These are phyloP conservation scores for Capitulum mitella DNA, from an alignment of 2,888 invertebrate species.

Conservation along the genomic window DNA sequence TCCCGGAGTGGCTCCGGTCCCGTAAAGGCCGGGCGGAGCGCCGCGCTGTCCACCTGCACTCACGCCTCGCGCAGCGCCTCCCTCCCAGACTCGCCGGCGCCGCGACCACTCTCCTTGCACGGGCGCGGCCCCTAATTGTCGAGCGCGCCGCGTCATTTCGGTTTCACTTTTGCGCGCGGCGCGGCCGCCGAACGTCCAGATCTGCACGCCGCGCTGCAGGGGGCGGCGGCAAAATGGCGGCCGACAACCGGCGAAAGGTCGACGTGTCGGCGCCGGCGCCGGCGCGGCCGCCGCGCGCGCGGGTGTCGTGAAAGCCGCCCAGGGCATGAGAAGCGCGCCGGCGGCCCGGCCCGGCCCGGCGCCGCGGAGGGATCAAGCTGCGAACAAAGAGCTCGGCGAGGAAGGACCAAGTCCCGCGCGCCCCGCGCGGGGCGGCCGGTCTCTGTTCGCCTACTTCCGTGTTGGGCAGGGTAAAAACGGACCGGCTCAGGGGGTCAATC, in stretches of 20 bases:
- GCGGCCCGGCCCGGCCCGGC: too few species aligned
- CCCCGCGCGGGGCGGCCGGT: too few species aligned
- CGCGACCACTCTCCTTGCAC: slow-evolving; percentile 16
- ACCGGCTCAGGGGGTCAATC: too few species aligned
- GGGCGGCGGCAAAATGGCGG: not conserved
- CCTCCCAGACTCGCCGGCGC: not conserved
- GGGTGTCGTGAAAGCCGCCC: not conserved
- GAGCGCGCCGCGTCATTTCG: slow-evolving; percentile 6
- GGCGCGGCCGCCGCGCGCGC: not conserved
- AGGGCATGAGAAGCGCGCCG: too few species aligned
- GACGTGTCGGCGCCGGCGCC: not conserved
- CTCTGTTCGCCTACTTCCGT: too few species aligned
- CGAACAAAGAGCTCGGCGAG: too few species aligned
- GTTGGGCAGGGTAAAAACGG: too few species aligned
- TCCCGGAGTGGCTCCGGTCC: not conserved
- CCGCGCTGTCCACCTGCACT: not conserved
- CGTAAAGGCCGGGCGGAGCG: not conserved
- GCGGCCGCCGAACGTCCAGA: not conserved
- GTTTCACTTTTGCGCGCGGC: slow-evolving; percentile 19
- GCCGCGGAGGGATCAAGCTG: too few species aligned
- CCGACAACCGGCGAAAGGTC: not conserved
- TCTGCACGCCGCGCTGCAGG: not conserved
- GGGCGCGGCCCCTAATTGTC: not conserved
- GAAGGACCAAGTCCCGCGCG: too few species aligned
- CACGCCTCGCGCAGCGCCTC: not conserved